Base-by-base conservation (phyloP, 2,888 invertebrate genomes). In the Drosophila heteroneura region DNA sequence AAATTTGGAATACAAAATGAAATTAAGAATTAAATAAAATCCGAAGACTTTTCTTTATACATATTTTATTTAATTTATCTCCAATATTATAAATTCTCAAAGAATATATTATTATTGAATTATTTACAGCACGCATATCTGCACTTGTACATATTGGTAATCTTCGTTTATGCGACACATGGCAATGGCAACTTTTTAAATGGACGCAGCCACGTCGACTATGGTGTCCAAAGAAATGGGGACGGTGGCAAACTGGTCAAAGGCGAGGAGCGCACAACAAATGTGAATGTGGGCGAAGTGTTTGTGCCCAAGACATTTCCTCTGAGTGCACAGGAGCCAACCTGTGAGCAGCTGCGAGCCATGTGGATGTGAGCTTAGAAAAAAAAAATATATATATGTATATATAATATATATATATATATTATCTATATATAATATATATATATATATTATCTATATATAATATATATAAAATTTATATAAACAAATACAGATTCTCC, bases 321-420 rank as follows among this genome's bases (percentile, higher is more conserved):
- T 7, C 65, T 92, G 2, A 92, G 88, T 61, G 83, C 91, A 16
- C 92, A 93, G 70, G 98, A 98, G 91, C 98, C 98, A 0, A 96
- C 96, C 61, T 98, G 98, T 93, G 97, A 97, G 82, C 97, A 98
- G 92, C 94, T 98, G 58, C 96, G 97, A 72, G 97, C 97, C 14
- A 98, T 98, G 97, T 98, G 98, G 98, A 96, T 95, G 95, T 95
- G 85, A 84, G 91, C 83, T 26, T 19, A 0, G 1, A 19, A 26
- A 26, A 26, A 22, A 26, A 26, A 26, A 1, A 54, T 26, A 33
- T 26, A 16, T 54, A 22, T 33, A 4, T 33, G 22, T 54, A 12
- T 30, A 28, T 16, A 30, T 30, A 22, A 22, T 22, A 22, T 22
- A 44, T 26, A 4, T 35, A 14, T 30, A 3, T 5, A 26, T 26